These are phyloP conservation scores for Rhegmatorhina hoffmannsi DNA, from an alignment of 2,113 vertebrate species.

Conservation along the genomic window DNA sequence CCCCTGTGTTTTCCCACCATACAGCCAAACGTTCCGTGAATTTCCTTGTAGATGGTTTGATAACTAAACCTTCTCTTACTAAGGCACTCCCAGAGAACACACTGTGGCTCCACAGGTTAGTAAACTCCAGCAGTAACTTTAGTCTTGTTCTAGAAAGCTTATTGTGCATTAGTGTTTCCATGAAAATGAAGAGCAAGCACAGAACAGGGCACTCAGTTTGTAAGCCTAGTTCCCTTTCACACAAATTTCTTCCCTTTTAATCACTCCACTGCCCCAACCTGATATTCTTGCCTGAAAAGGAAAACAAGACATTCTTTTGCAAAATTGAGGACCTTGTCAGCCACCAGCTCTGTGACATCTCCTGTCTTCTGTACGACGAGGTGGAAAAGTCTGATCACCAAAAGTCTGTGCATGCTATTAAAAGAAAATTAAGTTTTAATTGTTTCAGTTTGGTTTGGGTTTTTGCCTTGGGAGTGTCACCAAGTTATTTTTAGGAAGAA, in stretches of 20 bases:
- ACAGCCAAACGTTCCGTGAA: fast-evolving
- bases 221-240: neutral
- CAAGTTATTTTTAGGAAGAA: neutral
- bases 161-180: neutral
- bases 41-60: neutral
- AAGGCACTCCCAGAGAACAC: neutral
- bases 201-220: neutral
- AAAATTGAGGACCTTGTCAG: neutral
- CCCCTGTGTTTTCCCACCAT: fast-evolving
- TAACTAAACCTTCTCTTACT: neutral
- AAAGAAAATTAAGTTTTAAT: neutral
- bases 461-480: too few species aligned
- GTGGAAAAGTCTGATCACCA: neutral
- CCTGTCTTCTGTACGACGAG: neutral
- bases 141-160: neutral
- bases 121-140: neutral
- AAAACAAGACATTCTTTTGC: neutral
- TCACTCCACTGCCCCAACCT: neutral
- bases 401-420: neutral
- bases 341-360: neutral
- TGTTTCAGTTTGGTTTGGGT: neutral
- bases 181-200: neutral
- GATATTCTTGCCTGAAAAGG: neutral
- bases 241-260: neutral
- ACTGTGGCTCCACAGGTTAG: neutral